A percentile compares a stretch with the other conserved stretches of the same genome.
These are phyloP conservation scores for Podarcis raffonei DNA, from an alignment of 2,113 vertebrate species.

Conservation along the genomic window DNA sequence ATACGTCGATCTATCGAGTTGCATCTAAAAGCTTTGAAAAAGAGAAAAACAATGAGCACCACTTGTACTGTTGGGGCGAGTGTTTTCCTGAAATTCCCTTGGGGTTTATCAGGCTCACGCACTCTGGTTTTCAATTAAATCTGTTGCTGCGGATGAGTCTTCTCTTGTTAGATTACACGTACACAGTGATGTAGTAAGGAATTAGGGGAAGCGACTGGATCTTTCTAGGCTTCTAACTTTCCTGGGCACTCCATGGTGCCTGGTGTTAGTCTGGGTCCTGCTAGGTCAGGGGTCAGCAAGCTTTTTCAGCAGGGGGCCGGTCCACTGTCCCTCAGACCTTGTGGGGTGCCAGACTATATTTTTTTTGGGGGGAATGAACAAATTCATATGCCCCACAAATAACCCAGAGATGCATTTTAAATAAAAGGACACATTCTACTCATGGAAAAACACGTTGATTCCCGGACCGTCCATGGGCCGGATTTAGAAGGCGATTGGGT, in stretches of 20 bases:
- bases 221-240: neutral
- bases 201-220: neutral
- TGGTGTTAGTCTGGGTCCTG: neutral
- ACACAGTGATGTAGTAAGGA: neutral
- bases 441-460: too few relatives aligned
- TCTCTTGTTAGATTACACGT: neutral
- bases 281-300: too few relatives aligned
- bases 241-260: neutral
- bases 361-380: too few relatives aligned
- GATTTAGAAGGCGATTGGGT: too few relatives aligned
- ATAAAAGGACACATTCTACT: too few relatives aligned
- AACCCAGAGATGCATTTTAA: too few relatives aligned
- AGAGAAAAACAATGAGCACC: neutral
- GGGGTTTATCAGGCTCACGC: neutral
- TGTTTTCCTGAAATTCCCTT: neutral
- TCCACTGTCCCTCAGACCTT: too few relatives aligned
- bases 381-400: too few relatives aligned
- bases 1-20: neutral
- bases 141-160: neutral
- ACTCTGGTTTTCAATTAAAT: neutral
- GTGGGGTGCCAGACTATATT: too few relatives aligned
- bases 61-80: neutral
- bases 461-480: too few relatives aligned
- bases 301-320: too few relatives aligned
- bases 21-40: conserved; percentile 8